Evolutionary conservation across 2,888 invertebrate genomes (phyloP).

Genomic region (Baronia brevicornis): DNA sequence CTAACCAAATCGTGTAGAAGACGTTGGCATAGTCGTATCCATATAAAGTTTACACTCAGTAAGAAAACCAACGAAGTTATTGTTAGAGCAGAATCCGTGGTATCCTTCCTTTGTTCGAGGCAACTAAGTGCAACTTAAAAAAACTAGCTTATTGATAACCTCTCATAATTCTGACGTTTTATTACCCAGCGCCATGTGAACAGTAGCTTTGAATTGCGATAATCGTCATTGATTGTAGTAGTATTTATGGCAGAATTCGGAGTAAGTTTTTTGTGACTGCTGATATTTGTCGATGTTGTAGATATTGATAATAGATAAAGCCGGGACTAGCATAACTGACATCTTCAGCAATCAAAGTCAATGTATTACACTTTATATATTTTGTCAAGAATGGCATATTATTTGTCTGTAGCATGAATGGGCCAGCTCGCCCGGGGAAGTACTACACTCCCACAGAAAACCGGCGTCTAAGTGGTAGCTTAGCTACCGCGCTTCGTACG

Average conservation of each 20-base stretch:
- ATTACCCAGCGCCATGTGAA: slow-evolving; percentile 31
- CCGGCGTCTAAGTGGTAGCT: no score
- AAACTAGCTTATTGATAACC: slow-evolving; percentile 34
- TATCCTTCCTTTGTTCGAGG: slow-evolving; percentile 32
- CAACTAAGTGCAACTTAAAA: slow-evolving; percentile 17
- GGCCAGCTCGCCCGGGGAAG: no score
- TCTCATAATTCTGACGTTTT: slow-evolving; percentile 42
- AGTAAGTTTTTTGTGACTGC: no score
- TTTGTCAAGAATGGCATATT: no score
- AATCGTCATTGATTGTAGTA: slow-evolving; percentile 13
- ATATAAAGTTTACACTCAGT: slow-evolving; percentile 19
- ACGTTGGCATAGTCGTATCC: slow-evolving; percentile 26
- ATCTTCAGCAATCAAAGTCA: no score
- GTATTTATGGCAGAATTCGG: slow-evolving; percentile 14
- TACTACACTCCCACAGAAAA: no score
- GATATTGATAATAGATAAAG: no score
- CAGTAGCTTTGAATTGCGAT: slow-evolving; percentile 35
- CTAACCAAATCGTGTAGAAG: no score
- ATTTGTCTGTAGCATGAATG: no score
- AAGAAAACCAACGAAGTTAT: slow-evolving; percentile 5
- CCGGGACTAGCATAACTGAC: no score
- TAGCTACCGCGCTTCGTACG: no score
- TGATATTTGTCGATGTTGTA: no score
- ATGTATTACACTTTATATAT: background rate
- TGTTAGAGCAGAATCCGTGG: slow-evolving; percentile 18